phyloP scores from a whole-genome alignment of 2,888 invertebrate species.

The Drosophila niveifrons region DNA sequence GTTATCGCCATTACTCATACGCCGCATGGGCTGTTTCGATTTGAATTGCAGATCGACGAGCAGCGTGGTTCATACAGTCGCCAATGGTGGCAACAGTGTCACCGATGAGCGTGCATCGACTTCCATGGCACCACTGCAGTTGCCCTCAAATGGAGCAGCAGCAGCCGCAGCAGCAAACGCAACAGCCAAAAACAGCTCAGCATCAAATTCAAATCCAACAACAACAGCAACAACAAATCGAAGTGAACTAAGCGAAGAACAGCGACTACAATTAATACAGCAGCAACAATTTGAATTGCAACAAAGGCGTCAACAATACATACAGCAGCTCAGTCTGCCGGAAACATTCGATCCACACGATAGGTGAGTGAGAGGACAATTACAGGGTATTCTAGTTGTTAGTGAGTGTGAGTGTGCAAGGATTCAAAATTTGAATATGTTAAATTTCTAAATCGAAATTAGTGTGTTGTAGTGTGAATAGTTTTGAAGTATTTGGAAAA shows the following conservation, averaged over 20 bases:
- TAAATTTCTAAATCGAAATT: too few species aligned
- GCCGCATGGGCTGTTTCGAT: constrained; percentile 31
- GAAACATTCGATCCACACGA: constrained; percentile 42
- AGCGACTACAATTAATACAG: constrained; percentile 18
- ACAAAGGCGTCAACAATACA: constrained; percentile 41
- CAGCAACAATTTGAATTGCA: constrained; percentile 28
- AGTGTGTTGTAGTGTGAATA: too few species aligned
- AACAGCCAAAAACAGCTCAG: constrained; percentile 20
- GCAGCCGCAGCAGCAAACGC: constrained; percentile 27
- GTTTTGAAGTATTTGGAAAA: too few species aligned
- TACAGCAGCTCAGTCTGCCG: constrained; percentile 54
- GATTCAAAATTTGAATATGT: too few species aligned
- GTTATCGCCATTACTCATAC: constrained; percentile 42
- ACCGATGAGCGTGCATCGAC: constrained; percentile 65
- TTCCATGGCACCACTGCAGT: constrained; percentile 84
- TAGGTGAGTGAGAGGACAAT: constrained; percentile 36
- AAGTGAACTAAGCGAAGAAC: constrained; percentile 46
- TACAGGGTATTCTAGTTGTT: not conserved
- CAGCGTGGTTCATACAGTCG: constrained; percentile 78
- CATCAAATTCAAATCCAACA: constrained; percentile 37
- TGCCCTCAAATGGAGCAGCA: constrained; percentile 62
- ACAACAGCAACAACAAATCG: constrained; percentile 60
- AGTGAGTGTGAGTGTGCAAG: too few species aligned
- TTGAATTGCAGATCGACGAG: constrained; percentile 80
- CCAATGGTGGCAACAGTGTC: constrained; percentile 37